Evolutionary conservation across 2,113 vertebrate genomes (phyloP), one percentile per base, ranked within the genome.

Genomic region (Rhinogobius similis): DNA sequence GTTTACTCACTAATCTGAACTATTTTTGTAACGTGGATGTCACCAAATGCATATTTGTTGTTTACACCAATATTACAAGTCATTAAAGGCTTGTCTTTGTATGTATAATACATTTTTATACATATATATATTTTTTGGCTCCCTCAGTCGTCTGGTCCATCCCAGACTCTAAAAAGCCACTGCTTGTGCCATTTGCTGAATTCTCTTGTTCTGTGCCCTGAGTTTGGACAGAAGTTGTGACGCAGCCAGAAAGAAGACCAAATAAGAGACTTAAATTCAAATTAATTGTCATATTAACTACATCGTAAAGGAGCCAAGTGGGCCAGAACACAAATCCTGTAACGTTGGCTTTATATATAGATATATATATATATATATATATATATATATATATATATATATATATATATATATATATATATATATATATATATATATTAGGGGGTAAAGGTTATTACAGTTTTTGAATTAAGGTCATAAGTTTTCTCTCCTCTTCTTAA

Each of bases 151-250:
- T 46, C 43, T 46, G 43, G 18, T 46, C 6, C 20, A 20, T 50
- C 20, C n/a, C 46, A 50, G 46, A 3, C 46, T n/a, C 16, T 50
- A 36, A 32, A 59, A 14, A 59, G 56, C 26, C 24, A 6, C 48
- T 24, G n/a, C 53, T 56, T 56, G 13, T 27, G 9, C 9, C 16
- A 18, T 11, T n/a, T n/a, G 58, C 58, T 21, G 6, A 9, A 38
- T 29, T 38, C 58, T 36, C 29, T 29, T 61, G 20, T 5, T 29
- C 24, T 61, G 58, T 61, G 58, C 29, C 29, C 29, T 13, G 29
- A 3, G 29, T 50, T n/a, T 61, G 29, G 16, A 61, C 58, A 38
- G 58, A 61, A 29, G 58, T 61, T 2, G 58, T 61, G 58, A 61
- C 58, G 58, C 58, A 36, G 58, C 58, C 29, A 36, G 27, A 39